These are phyloP conservation scores for Tetramorium parvispinum DNA, from an alignment of 1,140 invertebrate genomes.

Conservation along the genomic window DNA sequence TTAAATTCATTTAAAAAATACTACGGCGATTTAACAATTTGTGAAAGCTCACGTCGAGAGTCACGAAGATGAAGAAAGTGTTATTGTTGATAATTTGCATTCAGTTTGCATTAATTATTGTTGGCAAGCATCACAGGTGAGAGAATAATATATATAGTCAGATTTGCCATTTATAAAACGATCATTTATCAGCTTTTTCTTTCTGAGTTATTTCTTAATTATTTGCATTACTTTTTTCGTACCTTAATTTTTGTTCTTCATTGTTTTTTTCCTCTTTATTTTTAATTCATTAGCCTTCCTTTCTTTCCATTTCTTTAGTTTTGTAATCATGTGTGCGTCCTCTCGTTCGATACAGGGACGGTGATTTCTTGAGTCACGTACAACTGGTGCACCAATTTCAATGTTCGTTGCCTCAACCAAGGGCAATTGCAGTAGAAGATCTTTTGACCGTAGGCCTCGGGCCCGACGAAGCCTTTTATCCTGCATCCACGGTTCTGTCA, in stretches of 20 bases:
- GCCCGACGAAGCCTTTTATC: slow-evolving; percentile 82
- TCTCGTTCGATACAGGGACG: slow-evolving; percentile 74
- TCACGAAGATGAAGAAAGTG: slow-evolving; percentile 64
- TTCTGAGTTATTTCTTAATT: not conserved
- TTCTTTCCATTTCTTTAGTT: not conserved
- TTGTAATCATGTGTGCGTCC: slow-evolving; percentile 2
- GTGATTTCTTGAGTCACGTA: slow-evolving; percentile 80
- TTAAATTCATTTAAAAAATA: not conserved
- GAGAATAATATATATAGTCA: slow-evolving; percentile 6
- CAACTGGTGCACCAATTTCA: slow-evolving; percentile 80
- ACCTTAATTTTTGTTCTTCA: not conserved
- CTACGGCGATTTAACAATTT: not conserved
- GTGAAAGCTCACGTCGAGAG: not conserved
- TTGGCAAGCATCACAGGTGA: slow-evolving; percentile 74
- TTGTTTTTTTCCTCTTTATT: not conserved
- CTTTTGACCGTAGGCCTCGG: slow-evolving; percentile 79
- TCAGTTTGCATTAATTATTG: slow-evolving; percentile 38
- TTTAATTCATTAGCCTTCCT: not conserved
- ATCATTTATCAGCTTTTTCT: not conserved
- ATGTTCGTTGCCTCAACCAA: slow-evolving; percentile 79
- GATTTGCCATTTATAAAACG: not conserved
- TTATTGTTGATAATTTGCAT: slow-evolving; percentile 57
- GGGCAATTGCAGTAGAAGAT: slow-evolving; percentile 79
- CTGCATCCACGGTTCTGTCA: slow-evolving; percentile 81
- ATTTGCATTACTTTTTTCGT: not conserved